These are phyloP conservation scores for Nasonia giraulti DNA, from an alignment of 1,140 invertebrate genomes.

Conservation along the genomic window DNA sequence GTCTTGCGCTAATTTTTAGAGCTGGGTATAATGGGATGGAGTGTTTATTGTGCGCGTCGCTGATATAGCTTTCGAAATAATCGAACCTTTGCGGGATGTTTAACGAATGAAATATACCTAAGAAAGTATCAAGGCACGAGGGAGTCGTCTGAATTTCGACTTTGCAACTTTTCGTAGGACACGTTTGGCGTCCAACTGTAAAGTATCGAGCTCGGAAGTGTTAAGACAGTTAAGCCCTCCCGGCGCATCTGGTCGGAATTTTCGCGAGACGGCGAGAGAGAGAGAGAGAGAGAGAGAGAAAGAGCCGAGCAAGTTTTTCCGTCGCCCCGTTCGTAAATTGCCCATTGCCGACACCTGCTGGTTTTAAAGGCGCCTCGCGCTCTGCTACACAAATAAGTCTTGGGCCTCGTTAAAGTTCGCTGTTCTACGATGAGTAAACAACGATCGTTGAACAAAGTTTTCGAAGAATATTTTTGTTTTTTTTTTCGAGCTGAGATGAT, in stretches of 20 bases:
- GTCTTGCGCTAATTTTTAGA: slow-evolving; percentile 30
- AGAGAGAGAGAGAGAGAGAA: too few relatives aligned
- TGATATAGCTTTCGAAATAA: too few relatives aligned
- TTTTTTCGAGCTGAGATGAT: not conserved
- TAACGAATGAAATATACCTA: too few relatives aligned
- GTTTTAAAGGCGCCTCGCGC: slow-evolving; percentile 23
- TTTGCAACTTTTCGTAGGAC: not conserved
- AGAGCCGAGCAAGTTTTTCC: slow-evolving; percentile 38
- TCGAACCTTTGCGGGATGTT: too few relatives aligned
- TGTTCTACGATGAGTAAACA: not conserved
- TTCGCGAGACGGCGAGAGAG: not conserved
- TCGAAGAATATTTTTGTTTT: not conserved
- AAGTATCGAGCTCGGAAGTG: slow-evolving; percentile 43
- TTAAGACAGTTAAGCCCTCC: slow-evolving; percentile 31
- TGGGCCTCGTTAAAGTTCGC: not conserved
- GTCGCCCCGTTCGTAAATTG: slow-evolving; percentile 39
- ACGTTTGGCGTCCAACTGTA: not conserved
- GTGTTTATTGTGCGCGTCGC: not conserved
- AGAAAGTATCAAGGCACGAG: too few relatives aligned
- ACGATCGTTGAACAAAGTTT: not conserved
- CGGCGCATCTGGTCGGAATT: slow-evolving; percentile 36
- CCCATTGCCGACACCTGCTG: slow-evolving; percentile 48
- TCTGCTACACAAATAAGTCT: slow-evolving; percentile 35
- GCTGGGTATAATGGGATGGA: not conserved
- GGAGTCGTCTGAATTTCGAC: too few relatives aligned